A percentile compares a stretch with the other conserved stretches of the same genome.
phyloP scores from a whole-genome alignment of 2,797 vertebrate species.

The Anas acuta region DNA sequence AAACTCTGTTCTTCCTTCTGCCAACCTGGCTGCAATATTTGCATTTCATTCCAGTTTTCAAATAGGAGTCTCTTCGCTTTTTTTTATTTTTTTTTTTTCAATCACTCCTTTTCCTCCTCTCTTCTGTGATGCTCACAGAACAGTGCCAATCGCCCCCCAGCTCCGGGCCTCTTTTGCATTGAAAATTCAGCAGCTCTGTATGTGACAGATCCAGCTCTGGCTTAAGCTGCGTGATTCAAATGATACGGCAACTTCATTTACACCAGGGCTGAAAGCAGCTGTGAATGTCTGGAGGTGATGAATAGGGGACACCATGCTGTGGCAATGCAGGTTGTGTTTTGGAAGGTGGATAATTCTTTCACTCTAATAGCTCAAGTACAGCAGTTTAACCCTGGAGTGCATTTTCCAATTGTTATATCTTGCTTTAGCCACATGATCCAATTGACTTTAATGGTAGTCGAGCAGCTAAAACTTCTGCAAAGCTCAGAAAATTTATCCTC shows the following conservation, averaged over 20 bases:
- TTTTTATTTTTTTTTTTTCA: not conserved
- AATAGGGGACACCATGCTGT: not conserved
- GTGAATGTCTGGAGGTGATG: not conserved
- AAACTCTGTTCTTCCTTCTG: not conserved
- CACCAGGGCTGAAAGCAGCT: not conserved
- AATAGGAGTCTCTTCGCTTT: not conserved
- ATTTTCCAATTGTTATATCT: not conserved
- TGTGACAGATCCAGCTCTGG: not conserved
- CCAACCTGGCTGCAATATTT: fast-evolving
- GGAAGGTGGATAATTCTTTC: not conserved
- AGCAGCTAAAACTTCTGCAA: not conserved
- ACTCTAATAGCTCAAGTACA: not conserved
- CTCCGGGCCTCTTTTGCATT: not conserved
- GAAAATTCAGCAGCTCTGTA: not conserved
- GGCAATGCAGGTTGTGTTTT: not conserved
- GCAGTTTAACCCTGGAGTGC: not conserved
- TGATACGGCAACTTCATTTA: not conserved
- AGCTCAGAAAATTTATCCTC: not conserved
- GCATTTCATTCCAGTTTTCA: not conserved
- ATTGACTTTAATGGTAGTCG: not conserved
- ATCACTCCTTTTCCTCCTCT: not conserved
- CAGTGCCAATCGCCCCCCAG: not conserved
- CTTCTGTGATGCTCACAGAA: not conserved
- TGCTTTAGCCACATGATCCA: not conserved
- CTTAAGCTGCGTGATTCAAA: not conserved